These are phyloP conservation scores for Acronicta aceris DNA, from an alignment of 2,888 invertebrate genomes.

Conservation along the genomic window DNA sequence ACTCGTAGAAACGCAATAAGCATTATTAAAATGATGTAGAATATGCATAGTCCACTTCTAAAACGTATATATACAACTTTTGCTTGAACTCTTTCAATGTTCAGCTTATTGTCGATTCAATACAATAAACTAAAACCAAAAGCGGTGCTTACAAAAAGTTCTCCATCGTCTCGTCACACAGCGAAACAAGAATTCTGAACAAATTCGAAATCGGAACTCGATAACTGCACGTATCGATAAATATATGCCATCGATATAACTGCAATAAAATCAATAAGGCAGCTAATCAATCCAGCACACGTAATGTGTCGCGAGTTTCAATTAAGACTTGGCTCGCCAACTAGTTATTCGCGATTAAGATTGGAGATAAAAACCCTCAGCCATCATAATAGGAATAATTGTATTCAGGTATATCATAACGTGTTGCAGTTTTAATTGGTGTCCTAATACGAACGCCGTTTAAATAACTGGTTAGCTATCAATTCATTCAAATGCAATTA, in stretches of 20 bases:
- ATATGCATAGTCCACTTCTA: background rate
- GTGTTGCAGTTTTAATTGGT: conserved; percentile 46
- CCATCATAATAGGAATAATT: conserved; percentile 56
- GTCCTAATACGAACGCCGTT: conserved; percentile 27
- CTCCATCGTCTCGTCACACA: conserved; percentile 13
- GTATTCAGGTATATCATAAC: conserved; percentile 52
- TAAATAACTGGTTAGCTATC: conserved; percentile 24
- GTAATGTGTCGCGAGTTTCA: conserved; percentile 52
- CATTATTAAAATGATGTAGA: conserved; percentile 11
- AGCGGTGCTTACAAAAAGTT: conserved; percentile 20
- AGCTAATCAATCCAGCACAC: conserved; percentile 53
- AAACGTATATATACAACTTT: background rate
- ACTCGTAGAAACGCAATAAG: conserved; percentile 13
- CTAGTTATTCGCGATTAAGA: conserved; percentile 48
- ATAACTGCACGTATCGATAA: conserved; percentile 36
- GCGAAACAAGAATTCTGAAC: conserved; percentile 38
- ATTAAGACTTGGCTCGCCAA: conserved; percentile 51
- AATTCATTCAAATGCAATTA: conserved; percentile 40
- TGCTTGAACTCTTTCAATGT: too few relatives aligned
- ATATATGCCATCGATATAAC: conserved; percentile 48
- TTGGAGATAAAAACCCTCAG: conserved; percentile 48
- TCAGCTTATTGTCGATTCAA: conserved; percentile 4
- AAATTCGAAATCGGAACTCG: conserved; percentile 52
- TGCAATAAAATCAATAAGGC: conserved; percentile 52
- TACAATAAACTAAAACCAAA: conserved; percentile 20